These are phyloP conservation scores for Hippocampus abdominalis DNA, from an alignment of 2,113 vertebrate species.

Conservation along the genomic window DNA sequence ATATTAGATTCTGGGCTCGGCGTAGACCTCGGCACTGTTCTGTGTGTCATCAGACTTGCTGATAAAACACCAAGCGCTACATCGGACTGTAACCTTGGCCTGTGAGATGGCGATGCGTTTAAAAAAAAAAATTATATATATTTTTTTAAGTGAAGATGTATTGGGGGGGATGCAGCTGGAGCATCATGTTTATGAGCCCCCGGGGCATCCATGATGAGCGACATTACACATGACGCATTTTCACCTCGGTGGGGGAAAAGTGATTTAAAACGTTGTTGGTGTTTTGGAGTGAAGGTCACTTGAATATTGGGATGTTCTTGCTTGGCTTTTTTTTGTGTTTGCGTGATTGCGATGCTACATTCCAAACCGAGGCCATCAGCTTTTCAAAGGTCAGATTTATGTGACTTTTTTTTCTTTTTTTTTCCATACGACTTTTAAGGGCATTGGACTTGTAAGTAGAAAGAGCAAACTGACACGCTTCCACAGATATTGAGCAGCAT, in stretches of 20 bases:
- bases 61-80: conserved; percentile 24
- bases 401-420: not conserved
- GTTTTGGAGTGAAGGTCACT: conserved; percentile 41
- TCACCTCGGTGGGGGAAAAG: conserved; percentile 22
- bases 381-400: not conserved
- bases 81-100: conserved; percentile 51
- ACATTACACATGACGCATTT: conserved; percentile 9
- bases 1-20: conserved; percentile 24
- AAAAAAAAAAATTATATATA: too few relatives aligned
- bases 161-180: not conserved
- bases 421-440: not conserved
- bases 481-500: conserved; percentile 1
- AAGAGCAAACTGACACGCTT: not conserved
- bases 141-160: conserved; percentile 19
- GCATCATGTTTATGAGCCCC: conserved; percentile 11
- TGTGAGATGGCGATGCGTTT: conserved; percentile 30
- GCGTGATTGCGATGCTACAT: conserved; percentile 23
- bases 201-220: conserved; percentile 13
- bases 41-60: not conserved
- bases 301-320: conserved; percentile 26
- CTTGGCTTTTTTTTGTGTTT: conserved; percentile 27
- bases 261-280: conserved; percentile 45
- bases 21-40: conserved; percentile 35
- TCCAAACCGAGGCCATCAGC: not conserved
- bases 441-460: not conserved